phyloP scores from a whole-genome alignment of 2,888 invertebrate species.

The Cephus nigrinus region DNA sequence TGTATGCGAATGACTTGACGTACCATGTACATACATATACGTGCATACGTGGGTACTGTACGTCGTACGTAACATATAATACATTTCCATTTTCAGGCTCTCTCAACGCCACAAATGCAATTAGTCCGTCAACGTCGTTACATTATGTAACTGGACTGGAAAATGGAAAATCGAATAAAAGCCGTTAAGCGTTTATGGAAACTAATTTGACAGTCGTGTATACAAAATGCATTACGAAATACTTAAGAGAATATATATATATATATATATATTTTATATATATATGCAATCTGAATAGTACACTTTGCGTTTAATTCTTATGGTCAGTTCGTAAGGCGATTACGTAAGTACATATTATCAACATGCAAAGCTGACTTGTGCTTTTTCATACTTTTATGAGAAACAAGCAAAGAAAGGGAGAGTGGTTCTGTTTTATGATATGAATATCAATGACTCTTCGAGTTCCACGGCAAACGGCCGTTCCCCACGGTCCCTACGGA shows the following conservation, averaged over 20 bases:
- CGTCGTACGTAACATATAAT: constrained; percentile 3
- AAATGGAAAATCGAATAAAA: too few relatives aligned
- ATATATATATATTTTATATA: too few relatives aligned
- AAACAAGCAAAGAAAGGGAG: background rate
- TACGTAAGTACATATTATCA: background rate
- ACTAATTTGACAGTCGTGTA: too few relatives aligned
- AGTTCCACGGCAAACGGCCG: background rate
- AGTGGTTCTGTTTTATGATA: background rate
- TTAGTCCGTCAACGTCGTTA: constrained; percentile 15
- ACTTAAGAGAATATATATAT: too few relatives aligned
- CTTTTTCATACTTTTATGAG: background rate
- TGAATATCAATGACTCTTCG: constrained; percentile 14
- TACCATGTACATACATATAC: background rate
- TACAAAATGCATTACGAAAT: too few relatives aligned
- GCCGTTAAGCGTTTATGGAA: too few relatives aligned
- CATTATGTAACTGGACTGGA: too few relatives aligned
- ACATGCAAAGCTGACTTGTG: background rate
- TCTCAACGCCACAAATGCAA: constrained; percentile 25
- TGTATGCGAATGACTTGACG: constrained; percentile 8
- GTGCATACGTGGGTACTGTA: background rate
- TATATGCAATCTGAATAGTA: too few relatives aligned
- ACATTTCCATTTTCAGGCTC: constrained; percentile 16
- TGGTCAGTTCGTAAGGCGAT: background rate
- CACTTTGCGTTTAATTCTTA: background rate
- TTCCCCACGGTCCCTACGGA: background rate